A percentile compares a stretch with the other conserved stretches of the same genome.
These are phyloP conservation scores for Catamblyrhynchus diadema DNA, from an alignment of 2,797 vertebrate species.

Conservation along the genomic window DNA sequence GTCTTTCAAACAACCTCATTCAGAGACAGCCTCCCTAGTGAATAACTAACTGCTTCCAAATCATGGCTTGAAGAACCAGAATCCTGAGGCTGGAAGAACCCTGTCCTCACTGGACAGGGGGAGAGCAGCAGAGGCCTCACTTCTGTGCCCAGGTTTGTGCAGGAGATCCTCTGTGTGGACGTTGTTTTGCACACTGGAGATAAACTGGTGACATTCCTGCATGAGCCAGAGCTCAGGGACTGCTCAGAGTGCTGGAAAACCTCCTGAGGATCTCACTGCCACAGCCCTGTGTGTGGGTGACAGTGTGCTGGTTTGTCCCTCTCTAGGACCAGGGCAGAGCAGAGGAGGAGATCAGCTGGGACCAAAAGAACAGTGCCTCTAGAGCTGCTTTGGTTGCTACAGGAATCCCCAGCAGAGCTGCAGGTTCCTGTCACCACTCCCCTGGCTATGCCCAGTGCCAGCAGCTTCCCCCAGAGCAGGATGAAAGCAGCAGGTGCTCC, in stretches of 20 bases:
- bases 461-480: not conserved
- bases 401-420: not conserved
- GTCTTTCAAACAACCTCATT: not conserved
- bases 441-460: fast-evolving
- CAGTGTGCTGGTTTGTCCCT: not conserved
- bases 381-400: not conserved
- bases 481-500: not conserved
- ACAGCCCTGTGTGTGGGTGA: fast-evolving
- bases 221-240: not conserved
- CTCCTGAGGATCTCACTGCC: not conserved
- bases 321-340: fast-evolving
- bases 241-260: not conserved
- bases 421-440: fast-evolving
- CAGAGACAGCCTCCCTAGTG: fast-evolving
- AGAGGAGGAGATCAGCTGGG: not conserved
- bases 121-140: fast-evolving
- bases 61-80: fast-evolving
- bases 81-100: not conserved
- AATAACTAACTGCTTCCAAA: not conserved
- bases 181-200: not conserved
- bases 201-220: not conserved
- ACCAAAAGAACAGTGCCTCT: not conserved
- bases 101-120: fast-evolving
- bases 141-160: not conserved
- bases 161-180: fast-evolving